Base-by-base conservation (phyloP, 1,140 invertebrate genomes). In the Bicyclus anynana region DNA sequence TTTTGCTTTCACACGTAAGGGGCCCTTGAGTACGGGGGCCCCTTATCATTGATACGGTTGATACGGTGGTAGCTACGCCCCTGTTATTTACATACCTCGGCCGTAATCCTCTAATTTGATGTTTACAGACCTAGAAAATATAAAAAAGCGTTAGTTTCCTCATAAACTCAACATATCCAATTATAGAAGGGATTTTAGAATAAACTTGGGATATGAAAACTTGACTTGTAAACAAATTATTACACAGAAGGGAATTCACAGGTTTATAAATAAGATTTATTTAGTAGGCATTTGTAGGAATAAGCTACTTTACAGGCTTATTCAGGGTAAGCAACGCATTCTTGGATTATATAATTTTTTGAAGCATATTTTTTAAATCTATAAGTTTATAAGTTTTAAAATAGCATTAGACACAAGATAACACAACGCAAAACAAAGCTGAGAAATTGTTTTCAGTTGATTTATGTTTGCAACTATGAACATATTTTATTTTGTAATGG, bases 111-210 rank as follows among this genome's bases (percentile, higher is more conserved):
- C 59, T 62, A 50, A 33, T 57, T 40, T 46, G 64, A 33, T 69
- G 77, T 80, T 83, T 85, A 85, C 79, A 85, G 79, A 85, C 82
- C 82, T 85, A 82, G 67, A 77, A 83, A 80, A 76, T 53, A 76
- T 69, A 69, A 40, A 54, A 69, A 48, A n/a, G 42, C 54, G 54
- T 72, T 71, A 69, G 49, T 60, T 38, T 38, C 2, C n/a, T 23
- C 12, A 53, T 4, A 54, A 37, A 23, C 0, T 14, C 2, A 2
- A 38, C 6, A 16, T 6, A 12, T 33, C 9, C 29, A 33, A 10
- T 33, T 12, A 12, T 12, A 33, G n/a, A 33, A 33, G 29, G 29
- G 29, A n/a, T 7, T 23, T 23, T 23, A 7, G 23, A 23, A 23
- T 23, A 4, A 23, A 23, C 23, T 23, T 4, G 23, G 23, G 2